Evolutionary conservation across 2,888 invertebrate species (phyloP).

Genomic region (Camptogramma bilineatum): DNA sequence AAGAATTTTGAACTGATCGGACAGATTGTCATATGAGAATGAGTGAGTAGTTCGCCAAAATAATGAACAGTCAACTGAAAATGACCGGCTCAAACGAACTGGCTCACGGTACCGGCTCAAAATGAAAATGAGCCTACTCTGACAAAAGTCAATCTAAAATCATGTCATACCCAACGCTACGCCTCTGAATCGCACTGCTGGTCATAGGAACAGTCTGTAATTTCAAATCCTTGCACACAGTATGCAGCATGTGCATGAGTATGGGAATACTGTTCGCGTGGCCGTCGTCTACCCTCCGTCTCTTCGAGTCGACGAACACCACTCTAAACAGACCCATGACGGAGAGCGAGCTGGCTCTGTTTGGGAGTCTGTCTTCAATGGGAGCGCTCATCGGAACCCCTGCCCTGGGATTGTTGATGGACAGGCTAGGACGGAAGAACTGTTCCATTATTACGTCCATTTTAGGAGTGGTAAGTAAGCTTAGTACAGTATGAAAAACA

Average conservation of each 20-base stretch:
- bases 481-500: too few relatives aligned
- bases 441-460: slow-evolving; percentile 51
- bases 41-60: too few relatives aligned
- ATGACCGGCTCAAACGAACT: too few relatives aligned
- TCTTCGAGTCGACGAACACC: slow-evolving; percentile 65
- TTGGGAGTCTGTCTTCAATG: slow-evolving; percentile 64
- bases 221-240: slow-evolving; percentile 42
- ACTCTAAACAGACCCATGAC: slow-evolving; percentile 66
- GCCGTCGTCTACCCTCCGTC: slow-evolving; percentile 65
- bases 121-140: too few relatives aligned
- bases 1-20: too few relatives aligned
- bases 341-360: slow-evolving; percentile 60
- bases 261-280: slow-evolving; percentile 66
- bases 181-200: too few relatives aligned
- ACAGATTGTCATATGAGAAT: too few relatives aligned
- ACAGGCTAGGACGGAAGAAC: slow-evolving; percentile 63
- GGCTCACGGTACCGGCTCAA: too few relatives aligned
- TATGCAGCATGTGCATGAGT: slow-evolving; percentile 59
- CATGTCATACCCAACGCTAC: too few relatives aligned
- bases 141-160: too few relatives aligned
- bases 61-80: too few relatives aligned
- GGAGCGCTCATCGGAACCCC: slow-evolving; percentile 63
- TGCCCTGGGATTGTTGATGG: slow-evolving; percentile 53
- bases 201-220: neutral
- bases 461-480: slow-evolving; percentile 55